These are phyloP conservation scores for Helobdella robusta DNA, from an alignment of 2,888 invertebrate genomes.

Conservation along the genomic window DNA sequence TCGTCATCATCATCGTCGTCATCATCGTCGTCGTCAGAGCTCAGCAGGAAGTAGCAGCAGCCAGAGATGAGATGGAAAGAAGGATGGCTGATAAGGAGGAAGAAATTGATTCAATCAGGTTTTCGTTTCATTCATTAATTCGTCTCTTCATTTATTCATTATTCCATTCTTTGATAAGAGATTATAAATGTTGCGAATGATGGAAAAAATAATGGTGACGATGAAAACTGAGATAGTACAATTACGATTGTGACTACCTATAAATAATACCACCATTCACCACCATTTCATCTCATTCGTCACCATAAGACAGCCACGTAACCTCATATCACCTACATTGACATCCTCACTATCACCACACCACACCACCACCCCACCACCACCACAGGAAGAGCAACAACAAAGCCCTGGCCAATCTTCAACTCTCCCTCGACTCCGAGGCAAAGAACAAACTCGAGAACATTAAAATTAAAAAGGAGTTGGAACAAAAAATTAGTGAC, in stretches of 20 bases:
- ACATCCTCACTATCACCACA: no score
- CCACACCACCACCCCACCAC: no score
- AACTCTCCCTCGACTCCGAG: conserved; percentile 97
- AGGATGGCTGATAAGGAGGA: conserved; percentile 99
- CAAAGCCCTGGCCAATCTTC: conserved; percentile 98
- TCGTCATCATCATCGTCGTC: not conserved
- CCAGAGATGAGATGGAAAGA: conserved; percentile 97
- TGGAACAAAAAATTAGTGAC: conserved; percentile 98
- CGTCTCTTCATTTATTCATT: no score
- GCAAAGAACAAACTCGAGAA: conserved; percentile 99
- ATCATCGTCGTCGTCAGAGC: conserved; percentile 50
- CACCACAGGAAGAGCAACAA: conserved; percentile 93
- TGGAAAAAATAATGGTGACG: no score
- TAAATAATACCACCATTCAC: no score
- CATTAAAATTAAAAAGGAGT: conserved; percentile 99
- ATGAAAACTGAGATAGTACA: no score
- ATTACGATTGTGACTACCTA: no score
- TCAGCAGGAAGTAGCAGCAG: conserved; percentile 93
- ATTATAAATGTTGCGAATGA: no score
- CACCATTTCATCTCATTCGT: no score
- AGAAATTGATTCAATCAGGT: conserved; percentile 93
- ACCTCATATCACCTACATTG: no score
- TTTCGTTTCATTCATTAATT: conserved; percentile 27
- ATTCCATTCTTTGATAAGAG: no score
- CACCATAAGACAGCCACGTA: no score